Evolutionary conservation across 2,888 invertebrate genomes (phyloP).

Genomic region (Drosophila affinis): DNA sequence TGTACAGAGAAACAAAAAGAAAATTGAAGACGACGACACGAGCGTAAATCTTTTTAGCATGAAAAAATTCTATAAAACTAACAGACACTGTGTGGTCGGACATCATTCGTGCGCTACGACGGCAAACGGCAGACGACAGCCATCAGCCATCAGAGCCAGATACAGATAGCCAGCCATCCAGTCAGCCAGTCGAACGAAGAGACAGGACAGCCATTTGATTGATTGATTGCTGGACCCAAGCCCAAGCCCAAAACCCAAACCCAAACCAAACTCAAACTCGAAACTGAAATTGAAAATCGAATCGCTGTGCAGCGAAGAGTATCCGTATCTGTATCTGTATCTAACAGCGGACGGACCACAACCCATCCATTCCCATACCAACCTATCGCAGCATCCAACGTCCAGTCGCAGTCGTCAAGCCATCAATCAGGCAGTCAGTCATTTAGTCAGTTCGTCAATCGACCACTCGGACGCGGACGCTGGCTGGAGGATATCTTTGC

Average conservation of each 20-base stretch:
- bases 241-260: conserved; percentile 38
- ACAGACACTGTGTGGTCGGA: conserved; percentile 78
- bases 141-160: conserved; percentile 52
- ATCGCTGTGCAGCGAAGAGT: conserved; percentile 16
- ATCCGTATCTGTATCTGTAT: conserved; percentile 44
- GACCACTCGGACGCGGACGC: conserved; percentile 55
- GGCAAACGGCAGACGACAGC: conserved; percentile 59
- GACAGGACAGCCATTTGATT: conserved; percentile 53
- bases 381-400: conserved; percentile 9
- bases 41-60: conserved; percentile 78
- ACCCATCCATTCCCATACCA: conserved; percentile 6
- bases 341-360: conserved; percentile 44
- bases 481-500: conserved; percentile 73
- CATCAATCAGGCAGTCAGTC: conserved; percentile 58
- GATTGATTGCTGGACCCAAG: conserved; percentile 70
- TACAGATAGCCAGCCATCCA: conserved; percentile 42
- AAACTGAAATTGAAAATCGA: conserved; percentile 43
- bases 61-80: conserved; percentile 82
- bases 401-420: conserved; percentile 36
- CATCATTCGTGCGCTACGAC: conserved; percentile 77
- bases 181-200: conserved; percentile 21
- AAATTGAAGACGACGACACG: conserved; percentile 77
- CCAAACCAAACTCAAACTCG: conserved; percentile 24
- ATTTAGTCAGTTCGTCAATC: conserved; percentile 44
- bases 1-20: conserved; percentile 72